These are phyloP conservation scores for Microdon myrmicae DNA, from an alignment of 2,888 invertebrate genomes.

Conservation along the genomic window DNA sequence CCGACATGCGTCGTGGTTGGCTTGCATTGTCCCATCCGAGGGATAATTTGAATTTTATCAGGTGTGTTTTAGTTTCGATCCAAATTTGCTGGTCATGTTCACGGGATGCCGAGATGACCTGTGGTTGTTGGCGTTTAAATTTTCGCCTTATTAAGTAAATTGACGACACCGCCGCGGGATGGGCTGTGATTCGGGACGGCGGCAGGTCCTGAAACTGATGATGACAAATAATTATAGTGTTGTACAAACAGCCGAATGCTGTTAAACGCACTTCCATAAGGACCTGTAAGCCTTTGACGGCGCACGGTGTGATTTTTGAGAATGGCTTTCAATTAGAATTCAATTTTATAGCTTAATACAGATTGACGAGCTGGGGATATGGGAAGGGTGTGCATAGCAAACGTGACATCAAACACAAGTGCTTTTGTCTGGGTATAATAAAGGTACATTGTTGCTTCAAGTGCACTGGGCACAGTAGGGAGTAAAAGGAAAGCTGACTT, in stretches of 20 bases:
- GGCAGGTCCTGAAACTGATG: conserved; percentile 11
- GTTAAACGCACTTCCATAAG: conserved; percentile 23
- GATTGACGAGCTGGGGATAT: background rate
- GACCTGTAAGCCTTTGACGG: conserved; percentile 5
- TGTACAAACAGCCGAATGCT: conserved; percentile 41
- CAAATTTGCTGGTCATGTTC: conserved; percentile 24
- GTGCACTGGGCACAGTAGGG: too few relatives aligned
- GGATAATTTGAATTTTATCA: conserved; percentile 45
- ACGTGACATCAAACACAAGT: conserved; percentile 7
- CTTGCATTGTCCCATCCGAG: conserved; percentile 12
- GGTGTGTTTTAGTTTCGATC: conserved; percentile 40
- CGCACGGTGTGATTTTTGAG: conserved; percentile 13
- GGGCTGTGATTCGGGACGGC: conserved; percentile 27
- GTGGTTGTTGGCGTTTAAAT: conserved; percentile 42
- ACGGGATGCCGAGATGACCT: conserved; percentile 5
- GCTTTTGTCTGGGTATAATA: background rate
- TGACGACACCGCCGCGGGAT: conserved; percentile 32
- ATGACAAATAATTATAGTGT: conserved; percentile 44
- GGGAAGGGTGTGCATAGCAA: background rate
- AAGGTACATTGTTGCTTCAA: too few relatives aligned
- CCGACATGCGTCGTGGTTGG: conserved; percentile 22
- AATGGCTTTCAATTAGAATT: conserved; percentile 40
- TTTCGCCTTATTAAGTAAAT: conserved; percentile 50
- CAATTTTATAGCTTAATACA: conserved; percentile 51
- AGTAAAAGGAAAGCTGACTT: too few relatives aligned